Base-by-base conservation (phyloP, 2,888 invertebrate species). In the Parelbella ahira region DNA sequence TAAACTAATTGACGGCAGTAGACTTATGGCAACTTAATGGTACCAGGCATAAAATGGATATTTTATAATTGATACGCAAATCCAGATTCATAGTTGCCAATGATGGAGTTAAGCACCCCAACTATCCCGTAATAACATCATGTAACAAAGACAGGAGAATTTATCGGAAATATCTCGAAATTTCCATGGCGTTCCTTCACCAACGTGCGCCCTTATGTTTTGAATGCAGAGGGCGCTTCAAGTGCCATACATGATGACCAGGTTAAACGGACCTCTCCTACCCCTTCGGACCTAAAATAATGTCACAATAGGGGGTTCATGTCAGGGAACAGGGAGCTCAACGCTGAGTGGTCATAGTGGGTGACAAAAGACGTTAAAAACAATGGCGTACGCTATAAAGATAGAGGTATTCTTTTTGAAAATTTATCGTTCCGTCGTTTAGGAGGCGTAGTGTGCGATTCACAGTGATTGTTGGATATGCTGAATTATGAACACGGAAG, bases 121-220 rank as follows among this genome's bases (percentile, higher is more conserved):
- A 42, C 41, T 42, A 33, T 39, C 8, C 23, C 11, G 21, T 19
- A 28, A 61, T 59, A 61, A 67, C 67, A 60, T 54, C 52, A 59
- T 64, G 53, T 62, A 55, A 58, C 63, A 66, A 61, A 65, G 54
- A 60, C 51, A 49, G 49, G 4, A 58, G 64, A 68, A 67, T 71
- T 71, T 78, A 78, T 78, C 63, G 76, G 76, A 75, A 78, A 78
- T 61, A 74, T 75, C 77, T 77, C 66, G 58, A 73, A 45, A 46
- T 52, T 56, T 54, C 55, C 48, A 49, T 30, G 45, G 41, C 59
- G 59, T 56, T 53, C 56, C 56, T 59, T 65, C 56, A 64, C 62
- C 68, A 67, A 63, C 68, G 65, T 57, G 67, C 65, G 50, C 46
- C 27, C 44, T 48, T 44, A 62, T 70, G 41, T 41, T 41, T 41